These are phyloP conservation scores for Cydia fagiglandana DNA, from an alignment of 1,140 invertebrate species.

Conservation along the genomic window DNA sequence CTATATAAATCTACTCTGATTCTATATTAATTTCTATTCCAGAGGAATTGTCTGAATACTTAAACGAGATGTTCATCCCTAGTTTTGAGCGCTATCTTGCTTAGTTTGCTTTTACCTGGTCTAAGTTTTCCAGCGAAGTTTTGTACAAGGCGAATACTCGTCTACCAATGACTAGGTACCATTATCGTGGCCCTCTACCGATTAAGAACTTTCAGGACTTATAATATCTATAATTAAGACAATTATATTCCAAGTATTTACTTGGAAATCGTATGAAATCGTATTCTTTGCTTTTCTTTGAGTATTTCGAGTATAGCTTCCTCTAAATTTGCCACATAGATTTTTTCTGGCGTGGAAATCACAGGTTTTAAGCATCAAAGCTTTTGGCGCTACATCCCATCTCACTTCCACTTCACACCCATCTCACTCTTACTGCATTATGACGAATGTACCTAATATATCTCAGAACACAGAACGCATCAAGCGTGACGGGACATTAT, in stretches of 20 bases:
- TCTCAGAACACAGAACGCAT: too few species aligned
- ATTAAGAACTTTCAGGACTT: neutral
- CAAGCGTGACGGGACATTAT: too few species aligned
- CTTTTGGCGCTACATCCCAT: too few species aligned
- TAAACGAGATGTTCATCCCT: constrained; percentile 16
- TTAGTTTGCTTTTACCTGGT: constrained; percentile 25
- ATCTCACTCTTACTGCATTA: too few species aligned
- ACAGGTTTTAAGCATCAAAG: too few species aligned
- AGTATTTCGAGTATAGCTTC: too few species aligned
- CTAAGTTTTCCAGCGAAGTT: constrained; percentile 11
- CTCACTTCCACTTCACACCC: too few species aligned
- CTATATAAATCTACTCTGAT: neutral
- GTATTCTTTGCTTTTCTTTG: too few species aligned
- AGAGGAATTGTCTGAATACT: constrained; percentile 30
- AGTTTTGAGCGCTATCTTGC: constrained; percentile 18
- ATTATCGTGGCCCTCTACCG: neutral
- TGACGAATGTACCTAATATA: too few species aligned
- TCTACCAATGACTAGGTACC: neutral
- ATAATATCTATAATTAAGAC: neutral
- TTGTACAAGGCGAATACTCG: constrained; percentile 3
- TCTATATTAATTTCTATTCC: constrained; percentile 28
- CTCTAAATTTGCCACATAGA: too few species aligned
- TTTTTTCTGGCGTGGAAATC: too few species aligned
- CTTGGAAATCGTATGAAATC: too few species aligned
- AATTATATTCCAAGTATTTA: neutral